These are phyloP conservation scores for Gulo gulo DNA, from an alignment of 2,113 vertebrate genomes.

Conservation along the genomic window DNA sequence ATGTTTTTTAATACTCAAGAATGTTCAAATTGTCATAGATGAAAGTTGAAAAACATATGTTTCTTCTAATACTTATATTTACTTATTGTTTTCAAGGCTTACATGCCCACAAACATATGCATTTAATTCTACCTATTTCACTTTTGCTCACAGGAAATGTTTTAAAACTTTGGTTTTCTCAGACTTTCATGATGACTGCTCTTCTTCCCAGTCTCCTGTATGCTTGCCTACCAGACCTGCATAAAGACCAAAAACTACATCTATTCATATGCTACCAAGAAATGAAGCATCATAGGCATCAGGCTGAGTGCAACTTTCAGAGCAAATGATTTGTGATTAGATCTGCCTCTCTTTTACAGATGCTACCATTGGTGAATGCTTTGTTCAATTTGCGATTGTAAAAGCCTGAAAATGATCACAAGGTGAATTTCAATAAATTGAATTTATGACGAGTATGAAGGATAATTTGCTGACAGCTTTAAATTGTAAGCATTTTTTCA, in stretches of 20 bases:
- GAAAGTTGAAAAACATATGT: background rate
- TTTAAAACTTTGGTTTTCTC: background rate
- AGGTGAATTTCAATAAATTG: conserved; percentile 21
- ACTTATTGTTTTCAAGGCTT: background rate
- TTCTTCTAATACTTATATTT: conserved; percentile 6
- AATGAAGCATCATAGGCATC: background rate
- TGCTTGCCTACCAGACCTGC: background rate
- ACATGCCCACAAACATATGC: background rate
- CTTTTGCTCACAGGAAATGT: background rate
- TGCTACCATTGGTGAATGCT: background rate
- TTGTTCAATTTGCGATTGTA: background rate
- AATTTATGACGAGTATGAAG: conserved; percentile 43
- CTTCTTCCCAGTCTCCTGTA: background rate
- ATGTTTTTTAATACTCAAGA: conserved; percentile 57
- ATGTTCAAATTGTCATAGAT: conserved; percentile 21
- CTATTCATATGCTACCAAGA: background rate
- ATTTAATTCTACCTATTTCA: background rate
- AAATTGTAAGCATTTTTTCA: conserved; percentile 36
- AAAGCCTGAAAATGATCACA: background rate
- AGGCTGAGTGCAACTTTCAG: conserved; percentile 32
- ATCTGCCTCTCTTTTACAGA: background rate
- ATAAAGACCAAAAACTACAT: background rate
- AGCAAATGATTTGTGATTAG: background rate
- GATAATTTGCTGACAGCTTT: conserved; percentile 39
- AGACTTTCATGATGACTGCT: background rate